These are phyloP conservation scores for Kuschelorhynchus macadamiae DNA, from an alignment of 2,888 invertebrate species.

Conservation along the genomic window DNA sequence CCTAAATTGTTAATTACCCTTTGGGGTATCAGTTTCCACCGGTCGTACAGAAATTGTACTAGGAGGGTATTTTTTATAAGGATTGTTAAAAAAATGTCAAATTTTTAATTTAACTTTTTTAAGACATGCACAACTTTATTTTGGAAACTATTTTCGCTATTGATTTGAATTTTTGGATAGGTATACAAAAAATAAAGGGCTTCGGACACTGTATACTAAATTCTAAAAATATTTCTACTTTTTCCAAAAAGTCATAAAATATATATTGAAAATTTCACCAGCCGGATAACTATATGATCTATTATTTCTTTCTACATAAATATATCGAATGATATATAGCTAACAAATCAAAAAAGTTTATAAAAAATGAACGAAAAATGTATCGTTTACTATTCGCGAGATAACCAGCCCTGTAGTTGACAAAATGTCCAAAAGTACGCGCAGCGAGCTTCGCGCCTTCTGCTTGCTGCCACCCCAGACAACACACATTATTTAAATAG, in stretches of 20 bases:
- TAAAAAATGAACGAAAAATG: neutral
- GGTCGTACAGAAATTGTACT: neutral
- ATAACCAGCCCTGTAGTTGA: no score
- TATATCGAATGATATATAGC: neutral
- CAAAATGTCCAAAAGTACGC: no score
- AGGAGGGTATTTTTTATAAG: slow-evolving; percentile 1
- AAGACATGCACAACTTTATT: neutral
- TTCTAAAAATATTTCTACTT: slow-evolving; percentile 1
- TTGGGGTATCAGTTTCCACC: slow-evolving; percentile 1
- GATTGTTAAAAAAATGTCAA: neutral
- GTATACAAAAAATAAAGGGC: neutral
- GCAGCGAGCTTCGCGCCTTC: no score
- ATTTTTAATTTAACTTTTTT: neutral
- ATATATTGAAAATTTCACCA: slow-evolving; percentile 1
- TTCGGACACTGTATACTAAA: neutral
- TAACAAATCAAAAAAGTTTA: slow-evolving; percentile 2
- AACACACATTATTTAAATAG: no score
- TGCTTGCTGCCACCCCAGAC: no score
- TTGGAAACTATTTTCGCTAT: neutral
- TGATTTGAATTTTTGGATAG: neutral
- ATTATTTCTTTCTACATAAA: neutral
- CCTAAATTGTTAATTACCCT: neutral
- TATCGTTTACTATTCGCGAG: neutral
- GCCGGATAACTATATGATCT: neutral
- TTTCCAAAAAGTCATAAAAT: slow-evolving; percentile 1